Base-by-base conservation (phyloP, 2,113 vertebrate species). In the Callithrix jacchus region DNA sequence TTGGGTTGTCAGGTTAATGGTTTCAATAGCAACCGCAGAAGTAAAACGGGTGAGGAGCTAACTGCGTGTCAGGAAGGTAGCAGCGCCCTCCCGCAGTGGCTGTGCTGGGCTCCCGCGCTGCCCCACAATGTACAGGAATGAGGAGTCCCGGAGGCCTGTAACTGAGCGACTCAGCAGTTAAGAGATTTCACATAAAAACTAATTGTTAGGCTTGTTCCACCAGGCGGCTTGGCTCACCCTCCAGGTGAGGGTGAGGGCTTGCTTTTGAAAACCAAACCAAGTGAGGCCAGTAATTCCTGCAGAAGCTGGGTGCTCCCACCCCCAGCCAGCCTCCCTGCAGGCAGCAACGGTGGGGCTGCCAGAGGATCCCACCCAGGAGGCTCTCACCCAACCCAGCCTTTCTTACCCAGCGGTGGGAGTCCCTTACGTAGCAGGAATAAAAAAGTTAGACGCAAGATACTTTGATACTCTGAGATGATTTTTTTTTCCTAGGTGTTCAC, bases 151-250 rank as follows among this genome's bases (percentile, higher is more conserved):
- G 40, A 54, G 52, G 47, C 66, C 90, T 73, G 7, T 52, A 35
- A 91, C 56, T 13, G 11, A 40, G 77, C 16, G 17, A 58, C 81
- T 84, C 79, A 82, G 66, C 30, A 91, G 58, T 70, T 90, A 83
- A 83, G 68, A 83, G 66, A 52, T 70, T 93, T 87, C 83, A 92
- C 54, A 47, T 85, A 91, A 93, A 93, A 85, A 85, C 61, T 70
- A 94, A 76, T 74, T 76, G 45, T 89, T 37, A 93, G 71, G 70
- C 77, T 45, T 56, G 68, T 79, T 86, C 52, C 93, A 4, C 0
- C 14, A 58, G n/a, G 27, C 54, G n/a, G 2, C 61, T 13, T 0
- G 54, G 37, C 68, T 88, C 18, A 7, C 16, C 35, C 49, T 74
- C 58, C 35, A 42, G 13, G 30, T 58, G 54, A 77, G 23, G 30